Evolutionary conservation across 2,888 invertebrate species (phyloP), one percentile per base, ranked within the genome.

Genomic region (Leucophora obtusa): DNA sequence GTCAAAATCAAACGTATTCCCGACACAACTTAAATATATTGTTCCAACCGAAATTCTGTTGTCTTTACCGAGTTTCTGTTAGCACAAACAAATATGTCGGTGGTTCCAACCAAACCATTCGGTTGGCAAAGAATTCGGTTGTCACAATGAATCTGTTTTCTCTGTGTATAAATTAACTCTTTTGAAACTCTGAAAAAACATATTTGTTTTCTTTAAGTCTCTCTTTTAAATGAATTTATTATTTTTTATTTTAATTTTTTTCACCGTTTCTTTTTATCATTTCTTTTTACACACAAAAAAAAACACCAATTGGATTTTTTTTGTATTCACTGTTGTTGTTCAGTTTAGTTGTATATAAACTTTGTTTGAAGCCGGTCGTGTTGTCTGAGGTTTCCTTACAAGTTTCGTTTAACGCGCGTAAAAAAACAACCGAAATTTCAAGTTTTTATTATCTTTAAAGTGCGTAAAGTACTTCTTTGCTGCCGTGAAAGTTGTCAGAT

Each of bases 281-380:
- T 65, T 60, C 18, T 47, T 63, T 15, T 15, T 69, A 58, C 76
- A 76, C 33, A 33, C 38, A 28, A 28, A 28, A 28, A 3, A 28
- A 76, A 51, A 11, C 14, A 6, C 28, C 35, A 28, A 60, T 53
- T 56, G 18, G 18, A 28, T 60, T 28, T 51, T 15, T 15, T 54
- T 75, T 38, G 21, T 43, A 53, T 28, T 38, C 10, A 24, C 14
- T 56, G 56, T 54, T 60, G 38, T 58, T 70, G 62, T 68, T 62
- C 35, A 72, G 60, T 72, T 79, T 66, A 79, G 79, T 79, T 66
- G 79, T 60, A 28, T 75, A 71, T 33, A 75, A 75, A 74, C 66
- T 71, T 75, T 71, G 58, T 70, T 56, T 75, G 70, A 75, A 79
- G 79, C 74, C 75, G 79, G 79, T 79, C 75, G 71, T 65, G 43